Conservation (phyloP, 2,888 invertebrate genomes). For the Coelopa pilipes region DNA sequence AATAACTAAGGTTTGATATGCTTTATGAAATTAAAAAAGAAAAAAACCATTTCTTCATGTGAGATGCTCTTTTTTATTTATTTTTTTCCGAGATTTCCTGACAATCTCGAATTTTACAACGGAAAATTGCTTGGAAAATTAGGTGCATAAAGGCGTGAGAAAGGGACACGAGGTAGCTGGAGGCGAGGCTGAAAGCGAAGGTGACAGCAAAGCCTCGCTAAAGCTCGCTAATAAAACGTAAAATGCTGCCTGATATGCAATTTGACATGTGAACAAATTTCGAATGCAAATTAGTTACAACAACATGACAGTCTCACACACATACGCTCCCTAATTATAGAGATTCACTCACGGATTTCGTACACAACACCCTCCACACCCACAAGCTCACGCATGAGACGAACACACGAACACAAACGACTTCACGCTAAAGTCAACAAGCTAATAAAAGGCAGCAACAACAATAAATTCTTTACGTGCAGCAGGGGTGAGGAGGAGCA, state of each 20-base stretch:
- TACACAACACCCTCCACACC: background rate
- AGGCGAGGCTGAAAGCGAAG: background rate
- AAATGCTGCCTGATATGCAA: conserved; percentile 49
- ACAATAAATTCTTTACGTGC: background rate
- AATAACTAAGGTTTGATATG: conserved; percentile 27
- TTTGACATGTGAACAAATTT: conserved; percentile 57
- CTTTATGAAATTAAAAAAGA: conserved; percentile 18
- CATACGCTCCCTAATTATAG: background rate
- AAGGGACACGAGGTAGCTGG: background rate
- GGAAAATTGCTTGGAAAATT: too few relatives aligned
- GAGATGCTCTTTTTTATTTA: background rate
- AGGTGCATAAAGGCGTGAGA: background rate
- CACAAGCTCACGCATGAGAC: conserved; percentile 12
- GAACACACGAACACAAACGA: background rate
- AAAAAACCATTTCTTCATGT: background rate
- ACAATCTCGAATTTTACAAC: too few relatives aligned
- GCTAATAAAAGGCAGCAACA: conserved; percentile 17
- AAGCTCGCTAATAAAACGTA: conserved; percentile 35
- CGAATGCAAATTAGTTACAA: conserved; percentile 56
- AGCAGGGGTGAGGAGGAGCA: background rate
- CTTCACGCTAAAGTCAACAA: conserved; percentile 20
- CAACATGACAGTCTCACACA: too few relatives aligned
- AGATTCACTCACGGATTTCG: too few relatives aligned
- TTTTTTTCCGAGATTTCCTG: too few relatives aligned
- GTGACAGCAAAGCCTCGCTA: background rate